Evolutionary conservation across 2,888 invertebrate genomes (phyloP), one percentile per base, ranked within the genome.

Genomic region (Keiferia lycopersicella): DNA sequence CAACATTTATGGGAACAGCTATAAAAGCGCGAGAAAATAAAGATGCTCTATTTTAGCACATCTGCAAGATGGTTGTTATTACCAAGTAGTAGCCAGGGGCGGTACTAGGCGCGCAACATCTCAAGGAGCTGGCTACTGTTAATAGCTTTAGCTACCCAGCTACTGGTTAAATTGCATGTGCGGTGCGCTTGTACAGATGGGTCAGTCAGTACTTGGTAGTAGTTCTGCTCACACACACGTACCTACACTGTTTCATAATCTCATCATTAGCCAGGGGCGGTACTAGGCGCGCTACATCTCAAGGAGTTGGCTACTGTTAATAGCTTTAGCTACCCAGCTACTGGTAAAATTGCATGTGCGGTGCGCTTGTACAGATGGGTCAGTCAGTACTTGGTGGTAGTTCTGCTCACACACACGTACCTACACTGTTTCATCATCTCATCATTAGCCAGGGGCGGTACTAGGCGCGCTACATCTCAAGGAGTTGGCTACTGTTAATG

Each of bases 371-470:
- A 4, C 26, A 26, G 26, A 26, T 26, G 26, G 26, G 2, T 6
- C 26, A 26, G 6, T 4, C 26, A 26, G 26, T 26, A 26, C 26
- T 26, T 26, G 26, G 26, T 4, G 6, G 26, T n/a, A n/a, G n/a
- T n/a, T n/a, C n/a, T n/a, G n/a, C n/a, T n/a, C n/a, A n/a, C n/a
- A n/a, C n/a, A n/a, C n/a, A n/a, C n/a, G n/a, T n/a, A n/a, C n/a
- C n/a, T n/a, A n/a, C n/a, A n/a, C n/a, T n/a, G n/a, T n/a, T n/a
- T n/a, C n/a, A n/a, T n/a, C n/a, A n/a, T n/a, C n/a, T n/a, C n/a
- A n/a, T n/a, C n/a, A n/a, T n/a, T 67, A 69, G 79, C 80, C 70
- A 69, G 73, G 68, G 82, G 83, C 80, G 75, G 75, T 71, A 80
- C 79, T 69, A 75, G 80, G 79, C 69, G 67, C 66, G 26, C 26